phyloP scores from a whole-genome alignment of 2,888 invertebrate genomes.

The Neoscelio sp. region DNA sequence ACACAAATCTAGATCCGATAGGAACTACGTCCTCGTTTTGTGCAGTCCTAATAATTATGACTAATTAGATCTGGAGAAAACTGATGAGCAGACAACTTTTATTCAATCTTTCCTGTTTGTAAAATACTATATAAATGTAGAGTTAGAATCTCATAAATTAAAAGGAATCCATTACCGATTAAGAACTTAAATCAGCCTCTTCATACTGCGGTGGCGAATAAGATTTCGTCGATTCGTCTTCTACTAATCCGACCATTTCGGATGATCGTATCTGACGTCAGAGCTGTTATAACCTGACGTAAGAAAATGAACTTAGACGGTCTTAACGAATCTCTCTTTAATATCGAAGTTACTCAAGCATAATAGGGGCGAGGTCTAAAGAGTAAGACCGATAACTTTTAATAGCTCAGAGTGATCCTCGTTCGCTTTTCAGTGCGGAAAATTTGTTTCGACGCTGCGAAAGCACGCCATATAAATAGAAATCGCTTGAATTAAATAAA shows the following conservation, averaged over 20 bases:
- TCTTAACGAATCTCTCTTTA: constrained; percentile 72
- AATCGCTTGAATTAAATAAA: constrained; percentile 30
- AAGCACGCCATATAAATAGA: constrained; percentile 22
- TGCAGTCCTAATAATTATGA: no score
- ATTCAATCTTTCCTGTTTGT: no score
- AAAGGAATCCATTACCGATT: constrained; percentile 21
- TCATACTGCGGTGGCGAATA: constrained; percentile 32
- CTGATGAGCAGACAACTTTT: no score
- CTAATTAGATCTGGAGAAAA: no score
- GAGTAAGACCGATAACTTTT: constrained; percentile 72
- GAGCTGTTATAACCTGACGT: constrained; percentile 66
- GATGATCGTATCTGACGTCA: constrained; percentile 60
- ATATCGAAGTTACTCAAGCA: constrained; percentile 71
- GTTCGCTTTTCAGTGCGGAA: constrained; percentile 65
- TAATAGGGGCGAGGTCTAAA: constrained; percentile 55
- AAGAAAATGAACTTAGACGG: constrained; percentile 72
- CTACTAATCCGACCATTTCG: constrained; percentile 56
- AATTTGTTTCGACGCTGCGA: constrained; percentile 62
- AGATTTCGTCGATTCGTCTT: constrained; percentile 54
- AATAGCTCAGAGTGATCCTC: constrained; percentile 71
- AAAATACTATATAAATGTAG: no score
- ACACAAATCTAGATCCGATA: no score
- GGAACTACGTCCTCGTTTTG: no score
- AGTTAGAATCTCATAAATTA: no score
- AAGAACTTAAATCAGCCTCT: constrained; percentile 28